phyloP scores from a whole-genome alignment of 2,888 invertebrate species.

The Sarcophaga variegata region DNA sequence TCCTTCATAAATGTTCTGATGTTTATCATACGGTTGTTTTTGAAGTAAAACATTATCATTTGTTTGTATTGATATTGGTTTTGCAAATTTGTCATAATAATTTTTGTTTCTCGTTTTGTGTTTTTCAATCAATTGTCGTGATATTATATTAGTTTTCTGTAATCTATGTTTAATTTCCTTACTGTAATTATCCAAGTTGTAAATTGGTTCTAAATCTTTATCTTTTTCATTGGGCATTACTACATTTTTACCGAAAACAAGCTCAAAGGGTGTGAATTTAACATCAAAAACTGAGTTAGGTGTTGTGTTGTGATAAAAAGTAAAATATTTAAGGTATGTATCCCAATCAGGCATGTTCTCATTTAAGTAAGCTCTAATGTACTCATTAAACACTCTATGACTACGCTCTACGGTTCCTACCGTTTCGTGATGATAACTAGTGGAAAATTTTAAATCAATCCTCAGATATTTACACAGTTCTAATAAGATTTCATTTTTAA shows the following conservation, averaged over 20 bases:
- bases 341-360: conserved; percentile 22
- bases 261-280: conserved; percentile 40
- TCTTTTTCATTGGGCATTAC: not conserved
- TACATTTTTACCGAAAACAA: conserved; percentile 30
- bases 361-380: conserved; percentile 16
- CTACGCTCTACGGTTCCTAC: conserved; percentile 22
- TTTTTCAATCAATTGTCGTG: conserved; percentile 6
- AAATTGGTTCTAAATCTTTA: conserved; percentile 18
- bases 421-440: conserved; percentile 35
- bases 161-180: conserved; percentile 21
- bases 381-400: conserved; percentile 35
- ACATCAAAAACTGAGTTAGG: conserved; percentile 36
- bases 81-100: conserved; percentile 24
- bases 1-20: conserved; percentile 37
- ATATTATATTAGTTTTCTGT: conserved; percentile 4
- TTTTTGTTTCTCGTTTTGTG: conserved; percentile 23
- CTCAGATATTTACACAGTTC: conserved; percentile 27
- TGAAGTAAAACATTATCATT: conserved; percentile 21
- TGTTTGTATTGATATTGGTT: conserved; percentile 19
- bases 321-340: conserved; percentile 35
- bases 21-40: conserved; percentile 23
- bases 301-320: conserved; percentile 19
- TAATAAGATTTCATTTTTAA: conserved; percentile 33
- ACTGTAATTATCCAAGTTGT: conserved; percentile 33
- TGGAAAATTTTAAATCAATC: conserved; percentile 33